phyloP scores from a whole-genome alignment of 2,113 vertebrate species.

The Gila orcuttii region DNA sequence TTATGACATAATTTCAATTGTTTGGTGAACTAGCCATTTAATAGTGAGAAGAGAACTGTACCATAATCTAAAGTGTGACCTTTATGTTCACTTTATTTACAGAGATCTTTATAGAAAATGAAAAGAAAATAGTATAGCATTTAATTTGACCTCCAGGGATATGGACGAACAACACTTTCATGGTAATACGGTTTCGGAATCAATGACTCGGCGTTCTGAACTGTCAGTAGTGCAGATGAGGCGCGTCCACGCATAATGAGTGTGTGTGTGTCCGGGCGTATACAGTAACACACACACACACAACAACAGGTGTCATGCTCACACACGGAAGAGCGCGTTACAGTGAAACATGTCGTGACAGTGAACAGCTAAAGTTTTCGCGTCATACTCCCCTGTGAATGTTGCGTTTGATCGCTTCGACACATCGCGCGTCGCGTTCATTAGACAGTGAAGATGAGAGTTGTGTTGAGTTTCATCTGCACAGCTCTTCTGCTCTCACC shows the following conservation, averaged over 20 bases:
- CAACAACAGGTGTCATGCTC: background rate
- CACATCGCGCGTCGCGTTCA: no score
- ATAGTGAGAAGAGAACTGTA: no score
- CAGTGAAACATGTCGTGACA: background rate
- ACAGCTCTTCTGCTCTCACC: background rate
- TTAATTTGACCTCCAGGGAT: background rate
- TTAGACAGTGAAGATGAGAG: constrained; percentile 7
- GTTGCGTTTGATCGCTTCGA: background rate
- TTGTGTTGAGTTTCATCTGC: background rate
- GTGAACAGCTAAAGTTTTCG: background rate
- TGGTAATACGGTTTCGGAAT: background rate
- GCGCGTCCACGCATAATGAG: background rate
- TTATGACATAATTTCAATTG: no score
- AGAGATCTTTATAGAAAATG: background rate
- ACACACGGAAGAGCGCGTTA: constrained; percentile 19
- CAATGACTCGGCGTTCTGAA: no score
- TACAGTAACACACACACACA: constrained; percentile 10
- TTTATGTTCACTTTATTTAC: background rate
- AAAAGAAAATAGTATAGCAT: background rate
- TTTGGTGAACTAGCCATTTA: no score
- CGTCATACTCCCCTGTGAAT: background rate
- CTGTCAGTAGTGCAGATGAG: background rate
- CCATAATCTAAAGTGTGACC: no score
- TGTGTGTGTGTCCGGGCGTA: background rate
- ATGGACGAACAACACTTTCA: background rate